These are phyloP conservation scores for Acanthopagrus latus DNA, from an alignment of 2,797 vertebrate genomes.

Conservation along the genomic window DNA sequence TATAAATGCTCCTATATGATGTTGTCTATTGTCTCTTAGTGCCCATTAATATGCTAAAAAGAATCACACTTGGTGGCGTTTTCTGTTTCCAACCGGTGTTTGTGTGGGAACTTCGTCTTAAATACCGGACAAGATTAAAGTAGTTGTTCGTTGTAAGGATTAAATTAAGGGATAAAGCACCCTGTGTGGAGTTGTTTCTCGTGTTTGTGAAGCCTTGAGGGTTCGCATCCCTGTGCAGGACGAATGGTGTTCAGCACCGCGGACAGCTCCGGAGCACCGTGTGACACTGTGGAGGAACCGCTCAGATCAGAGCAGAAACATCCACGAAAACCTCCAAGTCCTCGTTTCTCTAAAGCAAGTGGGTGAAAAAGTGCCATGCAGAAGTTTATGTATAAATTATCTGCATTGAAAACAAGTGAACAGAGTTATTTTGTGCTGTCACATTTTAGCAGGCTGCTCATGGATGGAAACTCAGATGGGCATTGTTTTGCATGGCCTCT, in stretches of 20 bases:
- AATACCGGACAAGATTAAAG: conserved; percentile 27
- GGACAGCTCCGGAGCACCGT: conserved; percentile 59
- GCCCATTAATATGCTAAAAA: not conserved
- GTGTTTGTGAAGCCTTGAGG: not conserved
- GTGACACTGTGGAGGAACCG: not conserved
- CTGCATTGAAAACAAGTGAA: not conserved
- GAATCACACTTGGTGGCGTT: not conserved
- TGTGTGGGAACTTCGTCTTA: not conserved
- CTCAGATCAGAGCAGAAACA: not conserved
- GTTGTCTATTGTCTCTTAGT: not conserved
- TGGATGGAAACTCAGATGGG: not conserved
- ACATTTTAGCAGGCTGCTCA: not conserved
- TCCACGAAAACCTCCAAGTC: no score
- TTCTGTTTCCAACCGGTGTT: not conserved
- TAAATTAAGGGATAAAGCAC: not conserved
- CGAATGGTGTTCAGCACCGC: conserved; percentile 60
- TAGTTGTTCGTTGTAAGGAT: conserved; percentile 38
- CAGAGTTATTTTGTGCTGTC: not conserved
- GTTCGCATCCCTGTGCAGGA: not conserved
- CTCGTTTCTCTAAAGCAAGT: not conserved
- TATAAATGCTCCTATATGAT: not conserved
- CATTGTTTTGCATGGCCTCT: not conserved
- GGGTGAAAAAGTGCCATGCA: not conserved
- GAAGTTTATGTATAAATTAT: not conserved
- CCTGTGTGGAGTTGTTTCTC: not conserved